Evolutionary conservation across 2,113 vertebrate species (phyloP).

Genomic region (Ia io): DNA sequence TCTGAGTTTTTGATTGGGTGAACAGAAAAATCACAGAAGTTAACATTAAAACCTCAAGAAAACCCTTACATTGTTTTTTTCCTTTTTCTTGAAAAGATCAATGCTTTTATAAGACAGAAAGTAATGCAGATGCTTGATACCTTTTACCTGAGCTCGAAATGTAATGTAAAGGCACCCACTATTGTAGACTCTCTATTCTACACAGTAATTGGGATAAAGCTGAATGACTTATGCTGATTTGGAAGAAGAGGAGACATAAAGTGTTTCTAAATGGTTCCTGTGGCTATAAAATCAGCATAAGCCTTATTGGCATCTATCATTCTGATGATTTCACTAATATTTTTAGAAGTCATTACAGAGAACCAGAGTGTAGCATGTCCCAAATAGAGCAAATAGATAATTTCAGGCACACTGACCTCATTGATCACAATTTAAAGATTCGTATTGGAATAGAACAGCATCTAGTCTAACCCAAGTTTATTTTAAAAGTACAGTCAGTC

Average conservation of each 20-base stretch:
- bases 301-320: neutral
- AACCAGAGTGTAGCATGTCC: slow-evolving; percentile 32
- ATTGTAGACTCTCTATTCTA: neutral
- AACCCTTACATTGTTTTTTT: neutral
- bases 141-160: slow-evolving; percentile 23
- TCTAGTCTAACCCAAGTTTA: slow-evolving; percentile 62
- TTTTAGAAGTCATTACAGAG: slow-evolving; percentile 27
- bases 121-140: neutral
- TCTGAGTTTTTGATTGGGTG: neutral
- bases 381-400: slow-evolving; percentile 1
- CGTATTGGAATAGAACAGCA: slow-evolving; percentile 44
- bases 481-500: slow-evolving; percentile 73
- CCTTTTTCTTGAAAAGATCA: neutral
- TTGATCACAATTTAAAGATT: slow-evolving; percentile 61
- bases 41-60: neutral
- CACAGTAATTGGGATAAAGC: neutral
- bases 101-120: neutral
- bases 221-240: neutral
- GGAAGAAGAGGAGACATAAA: slow-evolving; percentile 15
- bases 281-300: slow-evolving; percentile 13
- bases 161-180: neutral
- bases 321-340: neutral
- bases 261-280: neutral
- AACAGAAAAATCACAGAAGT: neutral
- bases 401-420: slow-evolving; percentile 49